Evolutionary conservation across 23 tunicate genomes (phyloP), one percentile per base, ranked within the genome.

Genomic region (Clavelina lepadiformis): DNA sequence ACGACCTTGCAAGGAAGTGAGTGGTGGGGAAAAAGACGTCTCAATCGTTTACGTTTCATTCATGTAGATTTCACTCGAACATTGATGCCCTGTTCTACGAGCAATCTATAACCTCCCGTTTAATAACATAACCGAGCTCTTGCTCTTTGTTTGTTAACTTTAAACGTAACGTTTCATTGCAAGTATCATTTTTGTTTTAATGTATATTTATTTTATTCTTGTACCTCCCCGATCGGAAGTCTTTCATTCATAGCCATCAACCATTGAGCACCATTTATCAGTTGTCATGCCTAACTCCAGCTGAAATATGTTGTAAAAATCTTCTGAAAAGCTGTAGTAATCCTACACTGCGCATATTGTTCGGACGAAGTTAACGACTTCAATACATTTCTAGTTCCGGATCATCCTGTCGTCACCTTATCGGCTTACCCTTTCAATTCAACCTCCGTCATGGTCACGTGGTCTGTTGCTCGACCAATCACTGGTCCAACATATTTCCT

Each of bases 341-440:
- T n/a, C n/a, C n/a, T n/a, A n/a, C n/a, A n/a, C n/a, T n/a, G n/a
- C n/a, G n/a, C n/a, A n/a, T n/a, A n/a, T n/a, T n/a, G n/a, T n/a
- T n/a, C n/a, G n/a, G n/a, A n/a, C n/a, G n/a, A n/a, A n/a, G n/a
- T n/a, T n/a, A n/a, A n/a, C n/a, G n/a, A n/a, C n/a, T n/a, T n/a
- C n/a, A n/a, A n/a, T 36, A 25, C 20, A 36, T 73, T 38, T 1
- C 11, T 68, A 83, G 91, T 68, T 57, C 91, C 91, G 3, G 91
- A 83, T 21, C 28, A 44, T 47, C 41, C 64, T 3, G 91, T 83
- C 36, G 34, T 25, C 7, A 68, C 68, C 31, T 60, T 83, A 5
- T 29, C 67, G 15, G 76, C 69, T 21, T 19, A 4, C 7, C 38
- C 68, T 2, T 19, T 74, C 22, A 83, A 35, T 38, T 59, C 91